phyloP scores from a whole-genome alignment of 1,140 invertebrate species.

The Antheraea mylitta region DNA sequence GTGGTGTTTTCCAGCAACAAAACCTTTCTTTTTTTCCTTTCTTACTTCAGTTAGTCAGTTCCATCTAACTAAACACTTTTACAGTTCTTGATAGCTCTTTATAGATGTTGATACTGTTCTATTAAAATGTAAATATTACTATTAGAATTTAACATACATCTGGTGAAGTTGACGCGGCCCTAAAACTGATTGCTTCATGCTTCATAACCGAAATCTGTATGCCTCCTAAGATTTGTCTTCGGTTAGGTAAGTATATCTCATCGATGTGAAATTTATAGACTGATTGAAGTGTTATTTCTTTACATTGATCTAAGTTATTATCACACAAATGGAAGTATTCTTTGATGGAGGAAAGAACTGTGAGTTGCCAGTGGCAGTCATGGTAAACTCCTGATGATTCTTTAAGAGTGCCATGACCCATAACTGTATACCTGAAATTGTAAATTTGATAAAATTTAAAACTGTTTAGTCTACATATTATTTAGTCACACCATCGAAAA shows the following conservation, averaged over 20 bases:
- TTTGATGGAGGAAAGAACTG: conserved; percentile 39
- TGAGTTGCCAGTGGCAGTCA: conserved; percentile 59
- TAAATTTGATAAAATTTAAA: not conserved
- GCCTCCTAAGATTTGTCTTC: conserved; percentile 61
- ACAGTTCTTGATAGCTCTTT: no score
- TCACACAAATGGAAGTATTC: conserved; percentile 56
- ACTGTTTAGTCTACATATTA: not conserved
- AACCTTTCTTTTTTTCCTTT: no score
- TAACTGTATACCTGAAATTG: conserved; percentile 50
- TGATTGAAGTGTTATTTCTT: conserved; percentile 32
- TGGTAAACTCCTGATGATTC: conserved; percentile 20
- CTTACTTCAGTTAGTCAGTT: no score
- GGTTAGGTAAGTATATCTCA: conserved; percentile 62
- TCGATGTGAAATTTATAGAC: conserved; percentile 52
- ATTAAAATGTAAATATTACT: no score
- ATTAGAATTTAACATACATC: conserved; percentile 34
- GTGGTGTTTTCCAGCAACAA: no score
- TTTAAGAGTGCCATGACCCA: conserved; percentile 46
- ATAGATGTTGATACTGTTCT: no score
- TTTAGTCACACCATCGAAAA: not conserved
- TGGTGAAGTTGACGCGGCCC: conserved; percentile 44
- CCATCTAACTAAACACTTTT: no score
- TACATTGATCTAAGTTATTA: conserved; percentile 44
- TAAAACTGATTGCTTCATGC: conserved; percentile 55
- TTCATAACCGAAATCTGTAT: conserved; percentile 51